phyloP scores from a whole-genome alignment of 2,797 vertebrate genomes.

The Amazona finschi region DNA sequence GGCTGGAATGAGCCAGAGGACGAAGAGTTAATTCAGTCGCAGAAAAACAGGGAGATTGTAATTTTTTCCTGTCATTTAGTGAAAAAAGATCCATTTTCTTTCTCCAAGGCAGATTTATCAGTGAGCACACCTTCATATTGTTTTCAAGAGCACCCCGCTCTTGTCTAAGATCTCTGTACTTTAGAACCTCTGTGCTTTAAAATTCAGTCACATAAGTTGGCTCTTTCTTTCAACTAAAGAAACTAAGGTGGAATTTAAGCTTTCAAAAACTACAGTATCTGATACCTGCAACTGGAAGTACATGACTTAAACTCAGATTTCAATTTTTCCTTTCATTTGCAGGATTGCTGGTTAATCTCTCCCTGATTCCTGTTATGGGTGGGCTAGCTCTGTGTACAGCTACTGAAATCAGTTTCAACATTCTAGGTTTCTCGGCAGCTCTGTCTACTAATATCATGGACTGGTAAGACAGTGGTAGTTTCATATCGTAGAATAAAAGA shows the following conservation, averaged over 20 bases:
- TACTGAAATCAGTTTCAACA: slow-evolving; percentile 92
- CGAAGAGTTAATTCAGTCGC: neutral
- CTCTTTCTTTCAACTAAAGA: neutral
- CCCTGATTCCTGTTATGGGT: slow-evolving; percentile 91
- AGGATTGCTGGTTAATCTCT: slow-evolving; percentile 93
- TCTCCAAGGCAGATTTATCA: neutral
- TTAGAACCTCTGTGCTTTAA: neutral
- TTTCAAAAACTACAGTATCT: neutral
- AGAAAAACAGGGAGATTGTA: neutral
- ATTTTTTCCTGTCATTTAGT: neutral
- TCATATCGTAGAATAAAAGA: fast-evolving
- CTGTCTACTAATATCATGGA: slow-evolving; percentile 98
- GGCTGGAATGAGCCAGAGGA: neutral
- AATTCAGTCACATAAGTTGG: neutral
- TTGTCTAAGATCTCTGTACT: neutral
- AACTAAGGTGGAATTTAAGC: neutral
- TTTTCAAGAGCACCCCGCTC: neutral
- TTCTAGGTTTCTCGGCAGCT: slow-evolving; percentile 92
- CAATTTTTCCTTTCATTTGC: neutral
- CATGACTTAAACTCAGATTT: neutral
- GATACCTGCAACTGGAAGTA: neutral
- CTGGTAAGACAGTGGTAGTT: slow-evolving; percentile 78
- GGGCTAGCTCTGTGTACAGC: slow-evolving; percentile 93
- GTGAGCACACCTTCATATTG: neutral
- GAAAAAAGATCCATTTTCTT: neutral